phyloP scores from a whole-genome alignment of 2,113 vertebrate genomes.

The Nothocercus julius region DNA sequence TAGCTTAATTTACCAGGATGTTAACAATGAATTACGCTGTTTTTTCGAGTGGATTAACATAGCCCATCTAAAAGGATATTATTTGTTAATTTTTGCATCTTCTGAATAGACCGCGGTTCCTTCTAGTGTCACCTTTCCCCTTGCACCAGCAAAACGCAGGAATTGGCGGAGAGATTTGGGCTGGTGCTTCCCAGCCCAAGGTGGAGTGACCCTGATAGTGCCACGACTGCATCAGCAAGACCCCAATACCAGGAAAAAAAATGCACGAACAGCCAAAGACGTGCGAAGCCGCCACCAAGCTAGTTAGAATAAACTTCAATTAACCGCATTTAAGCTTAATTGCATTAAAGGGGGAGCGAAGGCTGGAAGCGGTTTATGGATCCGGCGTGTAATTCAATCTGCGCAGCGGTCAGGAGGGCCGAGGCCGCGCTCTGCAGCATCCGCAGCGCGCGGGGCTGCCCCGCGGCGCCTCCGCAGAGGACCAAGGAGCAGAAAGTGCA shows the following conservation, averaged over 20 bases:
- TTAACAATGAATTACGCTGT: not conserved
- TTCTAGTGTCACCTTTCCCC: not conserved
- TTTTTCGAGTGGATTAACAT: not conserved
- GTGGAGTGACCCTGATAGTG: fast-evolving
- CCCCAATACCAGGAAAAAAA: not conserved
- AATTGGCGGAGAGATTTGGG: not conserved
- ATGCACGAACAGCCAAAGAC: not conserved
- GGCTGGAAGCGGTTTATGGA: not conserved
- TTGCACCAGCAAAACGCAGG: not conserved
- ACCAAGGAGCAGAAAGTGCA: not conserved
- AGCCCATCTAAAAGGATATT: not conserved
- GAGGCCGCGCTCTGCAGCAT: not conserved
- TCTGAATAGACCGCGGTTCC: not conserved
- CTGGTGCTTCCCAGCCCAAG: fast-evolving
- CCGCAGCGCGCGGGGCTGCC: not conserved
- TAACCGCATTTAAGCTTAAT: not conserved
- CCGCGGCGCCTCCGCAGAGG: fast-evolving
- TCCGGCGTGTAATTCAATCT: not conserved
- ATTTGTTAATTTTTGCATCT: not conserved
- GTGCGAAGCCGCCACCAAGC: not conserved
- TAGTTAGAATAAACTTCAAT: not conserved
- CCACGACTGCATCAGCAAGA: fast-evolving
- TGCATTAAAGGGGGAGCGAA: not conserved
- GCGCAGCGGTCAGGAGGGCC: not conserved
- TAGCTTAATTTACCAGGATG: too few species aligned